A percentile compares a stretch with the other conserved stretches of the same genome.
These are phyloP conservation scores for Corticium candelabrum DNA, from an alignment of 37 sponge, comb jelly and placozoan genomes.

Conservation along the genomic window DNA sequence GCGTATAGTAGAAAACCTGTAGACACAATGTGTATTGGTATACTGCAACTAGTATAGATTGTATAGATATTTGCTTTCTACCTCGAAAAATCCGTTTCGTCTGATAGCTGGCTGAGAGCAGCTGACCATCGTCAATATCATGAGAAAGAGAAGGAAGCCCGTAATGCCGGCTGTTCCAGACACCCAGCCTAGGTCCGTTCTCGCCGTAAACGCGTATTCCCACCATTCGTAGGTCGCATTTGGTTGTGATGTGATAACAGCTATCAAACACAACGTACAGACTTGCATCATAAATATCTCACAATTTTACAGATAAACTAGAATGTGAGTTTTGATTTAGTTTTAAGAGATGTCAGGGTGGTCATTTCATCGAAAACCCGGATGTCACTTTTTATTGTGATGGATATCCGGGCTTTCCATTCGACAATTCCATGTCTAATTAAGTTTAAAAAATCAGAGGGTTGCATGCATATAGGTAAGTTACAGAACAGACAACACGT, in stretches of 20 bases:
- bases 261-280: too few relatives aligned
- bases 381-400: too few relatives aligned
- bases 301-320: too few relatives aligned
- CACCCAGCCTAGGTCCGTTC: slow-evolving; percentile 53
- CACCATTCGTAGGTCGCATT: slow-evolving; percentile 19
- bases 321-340: too few relatives aligned
- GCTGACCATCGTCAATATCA: slow-evolving; percentile 39
- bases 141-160: slow-evolving; percentile 41
- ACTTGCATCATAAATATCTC: too few relatives aligned
- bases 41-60: background rate
- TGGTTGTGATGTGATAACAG: background rate
- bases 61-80: background rate
- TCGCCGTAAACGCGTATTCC: slow-evolving; percentile 38
- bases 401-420: too few relatives aligned
- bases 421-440: too few relatives aligned
- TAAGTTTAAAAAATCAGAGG: too few relatives aligned
- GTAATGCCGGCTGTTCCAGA: slow-evolving; percentile 49
- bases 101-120: slow-evolving; percentile 63
- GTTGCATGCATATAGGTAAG: too few relatives aligned
- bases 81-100: slow-evolving; percentile 67
- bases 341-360: too few relatives aligned
- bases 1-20: slow-evolving; percentile 79
- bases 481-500: too few relatives aligned
- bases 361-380: too few relatives aligned
- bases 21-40: background rate